These are phyloP conservation scores for Syncerus caffer DNA, from an alignment of 2,797 vertebrate species.

Conservation along the genomic window DNA sequence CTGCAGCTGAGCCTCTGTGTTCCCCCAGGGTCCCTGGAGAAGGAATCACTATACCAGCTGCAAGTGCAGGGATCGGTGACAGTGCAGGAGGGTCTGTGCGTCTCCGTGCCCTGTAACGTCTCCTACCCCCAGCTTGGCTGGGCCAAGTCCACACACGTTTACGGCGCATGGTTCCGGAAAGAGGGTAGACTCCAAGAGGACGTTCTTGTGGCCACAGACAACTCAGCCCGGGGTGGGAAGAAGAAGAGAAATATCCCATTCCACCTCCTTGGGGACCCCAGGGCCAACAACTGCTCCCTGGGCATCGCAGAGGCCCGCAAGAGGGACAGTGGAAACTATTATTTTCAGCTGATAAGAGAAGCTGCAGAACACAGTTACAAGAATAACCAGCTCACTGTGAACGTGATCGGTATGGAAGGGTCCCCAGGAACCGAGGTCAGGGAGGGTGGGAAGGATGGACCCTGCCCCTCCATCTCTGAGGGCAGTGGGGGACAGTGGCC, in stretches of 20 bases:
- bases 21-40: background rate
- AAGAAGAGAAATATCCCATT: background rate
- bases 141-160: rapidly evolving
- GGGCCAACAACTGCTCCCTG: background rate
- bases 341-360: background rate
- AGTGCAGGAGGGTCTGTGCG: background rate
- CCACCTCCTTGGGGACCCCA: background rate
- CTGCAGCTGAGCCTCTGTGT: background rate
- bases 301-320: rapidly evolving
- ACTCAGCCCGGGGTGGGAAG: rapidly evolving
- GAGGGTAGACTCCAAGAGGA: rapidly evolving
- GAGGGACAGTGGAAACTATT: background rate
- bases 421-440: background rate
- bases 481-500: background rate
- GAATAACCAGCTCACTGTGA: background rate
- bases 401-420: background rate
- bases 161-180: background rate
- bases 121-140: rapidly evolving
- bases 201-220: background rate
- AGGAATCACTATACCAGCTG: background rate
- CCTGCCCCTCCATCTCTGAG: background rate
- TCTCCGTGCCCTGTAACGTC: background rate
- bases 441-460: background rate
- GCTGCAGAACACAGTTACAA: rapidly evolving
- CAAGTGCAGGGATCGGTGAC: rapidly evolving